Conservation (phyloP, 2,888 invertebrate genomes). For the Drymonia ruficornis region DNA sequence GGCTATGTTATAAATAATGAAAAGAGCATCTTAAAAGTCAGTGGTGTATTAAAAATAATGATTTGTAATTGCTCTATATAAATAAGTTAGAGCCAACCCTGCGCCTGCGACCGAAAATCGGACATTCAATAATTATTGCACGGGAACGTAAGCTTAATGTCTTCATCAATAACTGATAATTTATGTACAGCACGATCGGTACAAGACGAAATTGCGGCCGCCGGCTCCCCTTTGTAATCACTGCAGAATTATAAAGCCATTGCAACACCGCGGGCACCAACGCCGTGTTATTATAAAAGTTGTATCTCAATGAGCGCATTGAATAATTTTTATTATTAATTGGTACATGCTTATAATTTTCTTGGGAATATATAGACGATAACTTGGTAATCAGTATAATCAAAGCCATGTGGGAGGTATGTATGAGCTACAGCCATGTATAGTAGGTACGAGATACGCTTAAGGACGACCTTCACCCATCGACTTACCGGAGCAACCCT, state of each 20-base stretch:
- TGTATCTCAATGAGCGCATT: constrained; percentile 63
- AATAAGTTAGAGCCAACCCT: constrained; percentile 26
- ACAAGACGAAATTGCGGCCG: constrained; percentile 86
- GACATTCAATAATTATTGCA: constrained; percentile 65
- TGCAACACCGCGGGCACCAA: constrained; percentile 74
- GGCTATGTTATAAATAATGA: no score
- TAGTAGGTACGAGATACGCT: no score
- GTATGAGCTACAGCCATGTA: no score
- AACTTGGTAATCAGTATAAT: constrained; percentile 10
- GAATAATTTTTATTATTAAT: constrained; percentile 41
- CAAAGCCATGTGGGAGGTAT: constrained; percentile 9
- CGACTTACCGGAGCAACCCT: no score
- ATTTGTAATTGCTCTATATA: not conserved
- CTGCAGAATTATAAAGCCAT: constrained; percentile 82
- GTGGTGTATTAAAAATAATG: not conserved
- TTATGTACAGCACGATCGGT: constrained; percentile 82
- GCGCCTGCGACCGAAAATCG: constrained; percentile 46
- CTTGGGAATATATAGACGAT: constrained; percentile 9
- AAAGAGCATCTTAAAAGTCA: not conserved
- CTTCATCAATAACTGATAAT: constrained; percentile 85
- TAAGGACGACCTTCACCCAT: no score
- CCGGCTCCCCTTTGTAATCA: constrained; percentile 86
- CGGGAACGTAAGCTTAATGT: constrained; percentile 77
- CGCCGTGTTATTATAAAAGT: constrained; percentile 62
- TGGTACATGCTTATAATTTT: constrained; percentile 6